Conservation (phyloP, 2,888 invertebrate genomes). For the Chalcis sispes region DNA sequence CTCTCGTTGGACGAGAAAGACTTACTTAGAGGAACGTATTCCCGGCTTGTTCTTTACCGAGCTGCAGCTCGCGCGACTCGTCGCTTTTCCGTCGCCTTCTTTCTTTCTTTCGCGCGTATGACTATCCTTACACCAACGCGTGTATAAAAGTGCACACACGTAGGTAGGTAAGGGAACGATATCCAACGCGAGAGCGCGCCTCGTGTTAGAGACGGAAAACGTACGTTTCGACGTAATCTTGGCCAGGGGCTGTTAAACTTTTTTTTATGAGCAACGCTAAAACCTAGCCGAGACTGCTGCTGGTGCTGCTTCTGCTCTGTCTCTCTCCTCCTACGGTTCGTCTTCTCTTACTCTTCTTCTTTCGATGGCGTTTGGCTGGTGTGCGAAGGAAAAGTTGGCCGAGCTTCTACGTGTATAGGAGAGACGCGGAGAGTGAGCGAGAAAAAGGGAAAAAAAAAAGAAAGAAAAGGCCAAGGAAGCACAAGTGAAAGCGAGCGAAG, state of each 20-base stretch:
- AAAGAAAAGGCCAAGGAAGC: not conserved
- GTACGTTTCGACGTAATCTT: constrained; percentile 64
- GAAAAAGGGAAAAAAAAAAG: constrained; percentile 12
- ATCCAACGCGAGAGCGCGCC: constrained; percentile 46
- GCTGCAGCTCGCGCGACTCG: no score
- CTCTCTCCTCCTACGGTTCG: not conserved
- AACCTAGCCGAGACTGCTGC: constrained; percentile 43
- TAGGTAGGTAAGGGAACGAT: constrained; percentile 42
- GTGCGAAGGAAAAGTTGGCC: constrained; percentile 42
- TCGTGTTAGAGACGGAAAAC: constrained; percentile 50
- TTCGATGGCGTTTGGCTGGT: not conserved
- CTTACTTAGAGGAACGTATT: no score
- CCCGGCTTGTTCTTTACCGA: constrained; percentile 12
- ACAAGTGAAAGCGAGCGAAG: constrained; percentile 34
- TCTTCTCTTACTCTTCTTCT: constrained; percentile 21
- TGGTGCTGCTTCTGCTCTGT: not conserved
- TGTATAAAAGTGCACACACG: no score
- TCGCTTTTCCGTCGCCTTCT: not conserved
- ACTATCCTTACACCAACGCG: no score
- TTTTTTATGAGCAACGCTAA: constrained; percentile 64
- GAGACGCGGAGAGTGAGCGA: constrained; percentile 23
- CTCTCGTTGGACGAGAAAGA: not conserved
- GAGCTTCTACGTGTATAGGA: constrained; percentile 11
- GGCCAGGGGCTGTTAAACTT: constrained; percentile 61
- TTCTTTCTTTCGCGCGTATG: not conserved